phyloP scores from a whole-genome alignment of 1,140 invertebrate genomes.

The Ceratitis capitata region DNA sequence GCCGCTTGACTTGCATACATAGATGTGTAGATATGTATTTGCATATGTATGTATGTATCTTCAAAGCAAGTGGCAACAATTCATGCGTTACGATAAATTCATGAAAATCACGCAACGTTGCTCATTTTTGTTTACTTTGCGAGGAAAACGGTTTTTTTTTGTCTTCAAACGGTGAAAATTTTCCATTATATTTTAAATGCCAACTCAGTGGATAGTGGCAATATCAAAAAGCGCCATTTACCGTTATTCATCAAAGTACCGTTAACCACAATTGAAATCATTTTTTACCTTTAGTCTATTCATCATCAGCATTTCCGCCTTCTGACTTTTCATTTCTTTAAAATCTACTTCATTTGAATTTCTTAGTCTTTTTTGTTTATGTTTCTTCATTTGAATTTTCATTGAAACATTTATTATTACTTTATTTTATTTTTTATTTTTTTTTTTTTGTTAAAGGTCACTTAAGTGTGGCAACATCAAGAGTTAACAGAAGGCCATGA shows the following conservation, averaged over 20 bases:
- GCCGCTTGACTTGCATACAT: too few relatives aligned
- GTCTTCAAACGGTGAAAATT: background rate
- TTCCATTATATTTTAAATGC: slow-evolving; percentile 21
- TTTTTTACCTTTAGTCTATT: slow-evolving; percentile 5
- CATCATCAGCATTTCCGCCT: background rate
- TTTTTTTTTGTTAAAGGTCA: slow-evolving; percentile 27
- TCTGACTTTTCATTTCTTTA: slow-evolving; percentile 3
- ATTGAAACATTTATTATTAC: background rate
- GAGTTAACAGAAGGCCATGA: background rate
- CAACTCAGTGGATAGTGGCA: slow-evolving; percentile 7
- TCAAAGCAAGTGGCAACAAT: slow-evolving; percentile 27
- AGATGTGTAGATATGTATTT: background rate
- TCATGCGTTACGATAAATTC: background rate
- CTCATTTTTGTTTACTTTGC: background rate
- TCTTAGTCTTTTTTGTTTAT: slow-evolving; percentile 11
- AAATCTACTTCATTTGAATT: slow-evolving; percentile 18
- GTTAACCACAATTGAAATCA: background rate
- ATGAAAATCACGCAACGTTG: slow-evolving; percentile 26
- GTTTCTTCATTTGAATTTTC: slow-evolving; percentile 28
- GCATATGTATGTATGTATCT: background rate
- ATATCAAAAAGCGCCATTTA: slow-evolving; percentile 32
- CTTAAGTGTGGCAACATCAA: slow-evolving; percentile 35
- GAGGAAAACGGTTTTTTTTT: background rate
- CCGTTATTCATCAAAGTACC: background rate
- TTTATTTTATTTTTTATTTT: background rate